phyloP scores from a whole-genome alignment of 2,797 vertebrate genomes.

The Enteromius radiatus region DNA sequence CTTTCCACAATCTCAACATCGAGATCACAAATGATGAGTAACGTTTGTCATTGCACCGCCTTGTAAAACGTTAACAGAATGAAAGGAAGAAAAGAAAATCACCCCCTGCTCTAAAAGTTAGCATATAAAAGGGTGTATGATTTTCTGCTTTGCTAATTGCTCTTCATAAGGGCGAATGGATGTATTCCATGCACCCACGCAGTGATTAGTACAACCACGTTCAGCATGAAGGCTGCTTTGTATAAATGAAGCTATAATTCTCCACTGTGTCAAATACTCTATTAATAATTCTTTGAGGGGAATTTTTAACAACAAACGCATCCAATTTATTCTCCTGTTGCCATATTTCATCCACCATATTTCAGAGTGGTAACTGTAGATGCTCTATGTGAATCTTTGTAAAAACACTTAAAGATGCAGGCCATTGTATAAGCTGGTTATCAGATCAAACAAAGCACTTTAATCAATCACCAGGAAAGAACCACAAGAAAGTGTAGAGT shows the following conservation, averaged over 20 bases:
- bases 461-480: conserved; percentile 32
- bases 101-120: conserved; percentile 25
- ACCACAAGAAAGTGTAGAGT: neutral
- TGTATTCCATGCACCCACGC: conserved; percentile 53
- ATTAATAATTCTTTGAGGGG: conserved; percentile 61
- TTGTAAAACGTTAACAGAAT: conserved; percentile 8
- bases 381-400: conserved; percentile 10
- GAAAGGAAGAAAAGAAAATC: conserved; percentile 26
- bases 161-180: conserved; percentile 45
- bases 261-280: conserved; percentile 59
- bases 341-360: neutral
- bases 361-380: neutral
- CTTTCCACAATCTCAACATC: neutral
- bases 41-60: neutral
- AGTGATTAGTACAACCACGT: conserved; percentile 50
- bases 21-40: conserved; percentile 8
- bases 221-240: conserved; percentile 52
- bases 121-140: conserved; percentile 37
- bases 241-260: conserved; percentile 58
- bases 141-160: conserved; percentile 55
- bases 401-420: neutral
- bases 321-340: conserved; percentile 40
- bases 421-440: neutral
- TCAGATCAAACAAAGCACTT: conserved; percentile 8
- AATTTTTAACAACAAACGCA: conserved; percentile 43